A percentile compares a stretch with the other conserved stretches of the same genome.
Evolutionary conservation across 92 coral and sea anemone species (phyloP).

Genomic region (Bergia sp.): DNA sequence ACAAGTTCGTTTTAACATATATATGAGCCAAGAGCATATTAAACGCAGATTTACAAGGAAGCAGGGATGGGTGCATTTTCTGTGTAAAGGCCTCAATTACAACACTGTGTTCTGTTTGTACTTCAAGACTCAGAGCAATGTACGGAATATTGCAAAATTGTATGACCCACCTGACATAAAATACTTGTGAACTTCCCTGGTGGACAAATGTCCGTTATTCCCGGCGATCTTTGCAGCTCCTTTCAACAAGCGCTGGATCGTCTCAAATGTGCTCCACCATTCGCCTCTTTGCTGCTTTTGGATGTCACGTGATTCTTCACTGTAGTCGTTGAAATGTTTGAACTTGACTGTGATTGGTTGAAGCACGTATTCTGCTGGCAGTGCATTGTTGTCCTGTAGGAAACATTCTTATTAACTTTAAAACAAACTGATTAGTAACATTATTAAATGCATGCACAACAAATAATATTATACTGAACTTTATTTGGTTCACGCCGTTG

Average conservation of each 20-base stretch:
- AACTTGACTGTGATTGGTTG: slow-evolving; percentile 79
- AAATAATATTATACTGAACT: too few relatives aligned
- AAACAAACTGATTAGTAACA: too few relatives aligned
- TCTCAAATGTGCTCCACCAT: slow-evolving; percentile 78
- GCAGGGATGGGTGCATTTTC: too few relatives aligned
- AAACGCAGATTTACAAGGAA: too few relatives aligned
- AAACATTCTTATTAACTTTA: background rate
- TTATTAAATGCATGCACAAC: too few relatives aligned
- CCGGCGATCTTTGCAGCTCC: slow-evolving; percentile 68
- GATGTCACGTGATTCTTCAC: slow-evolving; percentile 59
- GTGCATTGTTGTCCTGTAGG: slow-evolving; percentile 73
- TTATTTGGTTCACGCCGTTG: too few relatives aligned
- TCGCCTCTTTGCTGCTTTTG: slow-evolving; percentile 60
- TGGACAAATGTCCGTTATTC: slow-evolving; percentile 50
- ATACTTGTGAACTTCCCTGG: slow-evolving; percentile 72
- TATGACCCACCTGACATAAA: slow-evolving; percentile 70
- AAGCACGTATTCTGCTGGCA: slow-evolving; percentile 81
- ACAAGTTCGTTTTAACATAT: too few relatives aligned
- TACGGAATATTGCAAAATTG: background rate
- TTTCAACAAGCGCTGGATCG: slow-evolving; percentile 72
- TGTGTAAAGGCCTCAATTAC: too few relatives aligned
- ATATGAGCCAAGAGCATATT: too few relatives aligned
- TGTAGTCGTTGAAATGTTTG: slow-evolving; percentile 70
- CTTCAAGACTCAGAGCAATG: background rate
- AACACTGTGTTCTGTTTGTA: too few relatives aligned